Base-by-base conservation (phyloP, 2,113 vertebrate species). In the Carassius gibelio region DNA sequence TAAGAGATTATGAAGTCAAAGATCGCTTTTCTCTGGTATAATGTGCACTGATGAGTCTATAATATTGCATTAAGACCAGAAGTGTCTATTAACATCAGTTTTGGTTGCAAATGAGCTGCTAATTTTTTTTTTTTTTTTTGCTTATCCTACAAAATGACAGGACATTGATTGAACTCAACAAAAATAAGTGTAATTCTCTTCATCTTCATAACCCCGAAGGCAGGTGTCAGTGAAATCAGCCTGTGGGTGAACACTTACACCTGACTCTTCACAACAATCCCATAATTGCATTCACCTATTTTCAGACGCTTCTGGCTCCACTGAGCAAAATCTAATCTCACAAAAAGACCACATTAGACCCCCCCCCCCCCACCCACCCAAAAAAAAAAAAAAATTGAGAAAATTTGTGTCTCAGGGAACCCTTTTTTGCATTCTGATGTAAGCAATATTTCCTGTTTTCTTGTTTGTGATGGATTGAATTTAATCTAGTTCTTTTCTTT, bases 271-370 rank as follows among this genome's bases (percentile, higher is more conserved):
- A 48, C 36, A 66, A 75, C 76, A 87, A 36, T 36, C 50, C 21
- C 26, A 21, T 77, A 82, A 87, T 85, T 77, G 23, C 3, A 0
- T 48, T 34, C 71, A 77, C 62, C 52, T 48, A 78, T 42, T 83
- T 42, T 81, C 52, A 45, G 45, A 42, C 3, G 50, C 75, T 79
- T 78, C 61, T 76, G 38, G 61, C 71, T 77, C 34, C 52, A 84
- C 59, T 69, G 77, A 75, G 55, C 76, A 30, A 55, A 84, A 84
- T 75, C 77, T 81, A 72, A 84, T 84, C 82, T 69, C 21, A 68
- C 13, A 64, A 26, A 13, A 66, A 84, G 68, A 87, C 74, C 75
- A 59, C 14, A 66, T 75, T 83, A 75, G 57, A 83, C 74, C 10
- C 79, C 34, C 85, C 26, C 68, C 69, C 38, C 52, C n/a, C n/a